phyloP scores from a whole-genome alignment of 2,888 invertebrate genomes.

The Eupsilia transversa region DNA sequence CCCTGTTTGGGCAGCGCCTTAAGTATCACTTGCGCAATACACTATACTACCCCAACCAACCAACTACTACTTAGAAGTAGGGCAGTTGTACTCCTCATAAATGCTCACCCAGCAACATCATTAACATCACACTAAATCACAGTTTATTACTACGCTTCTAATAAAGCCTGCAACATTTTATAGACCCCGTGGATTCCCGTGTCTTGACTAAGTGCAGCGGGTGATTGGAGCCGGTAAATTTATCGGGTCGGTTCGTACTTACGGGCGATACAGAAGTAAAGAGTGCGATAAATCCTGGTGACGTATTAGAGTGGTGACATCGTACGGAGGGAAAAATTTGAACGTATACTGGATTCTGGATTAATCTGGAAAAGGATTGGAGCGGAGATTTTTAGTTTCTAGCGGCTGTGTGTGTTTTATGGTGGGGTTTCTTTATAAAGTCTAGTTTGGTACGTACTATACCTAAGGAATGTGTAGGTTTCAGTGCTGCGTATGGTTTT shows the following conservation, averaged over 20 bases:
- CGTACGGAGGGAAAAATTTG: slow-evolving; percentile 47
- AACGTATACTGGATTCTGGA: slow-evolving; percentile 33
- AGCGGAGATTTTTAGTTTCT: slow-evolving; percentile 26
- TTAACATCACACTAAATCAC: slow-evolving; percentile 44
- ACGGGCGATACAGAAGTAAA: slow-evolving; percentile 67
- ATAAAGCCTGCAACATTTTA: slow-evolving; percentile 59
- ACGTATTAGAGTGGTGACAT: slow-evolving; percentile 54
- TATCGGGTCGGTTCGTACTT: slow-evolving; percentile 73
- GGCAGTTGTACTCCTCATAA: slow-evolving; percentile 2
- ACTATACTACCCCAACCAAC: too few relatives aligned
- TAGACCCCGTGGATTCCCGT: slow-evolving; percentile 27
- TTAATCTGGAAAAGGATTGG: slow-evolving; percentile 50
- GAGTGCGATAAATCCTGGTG: slow-evolving; percentile 75
- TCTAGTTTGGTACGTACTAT: background rate
- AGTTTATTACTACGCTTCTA: slow-evolving; percentile 48
- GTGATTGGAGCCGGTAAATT: slow-evolving; percentile 72
- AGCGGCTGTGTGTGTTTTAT: slow-evolving; percentile 13
- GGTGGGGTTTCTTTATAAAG: background rate
- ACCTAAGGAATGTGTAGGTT: background rate
- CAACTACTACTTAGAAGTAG: too few relatives aligned
- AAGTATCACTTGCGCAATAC: too few relatives aligned
- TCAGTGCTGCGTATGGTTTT: background rate
- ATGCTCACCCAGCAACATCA: slow-evolving; percentile 9
- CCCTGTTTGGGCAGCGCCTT: too few relatives aligned
- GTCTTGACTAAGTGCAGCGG: slow-evolving; percentile 69